phyloP scores from a whole-genome alignment of 1,140 invertebrate species.

The Atta cephalotes region DNA sequence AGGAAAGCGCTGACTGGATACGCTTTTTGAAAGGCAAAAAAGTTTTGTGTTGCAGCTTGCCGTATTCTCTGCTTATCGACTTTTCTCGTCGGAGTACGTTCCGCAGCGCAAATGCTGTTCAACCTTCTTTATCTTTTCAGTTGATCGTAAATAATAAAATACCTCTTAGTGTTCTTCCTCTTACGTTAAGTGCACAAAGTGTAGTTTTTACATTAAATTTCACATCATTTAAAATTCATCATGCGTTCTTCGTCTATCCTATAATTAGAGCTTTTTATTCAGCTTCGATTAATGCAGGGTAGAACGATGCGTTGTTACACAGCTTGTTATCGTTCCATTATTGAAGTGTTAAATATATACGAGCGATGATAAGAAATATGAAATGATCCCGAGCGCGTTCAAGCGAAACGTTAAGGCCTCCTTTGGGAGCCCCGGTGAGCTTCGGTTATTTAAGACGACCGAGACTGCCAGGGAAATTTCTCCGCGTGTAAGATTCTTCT shows the following conservation, averaged over 20 bases:
- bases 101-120: not conserved
- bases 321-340: not conserved
- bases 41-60: not conserved
- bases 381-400: not conserved
- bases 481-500: not conserved
- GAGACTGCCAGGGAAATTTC: not conserved
- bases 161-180: not conserved
- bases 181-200: slow-evolving; percentile 15
- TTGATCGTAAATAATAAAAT: slow-evolving; percentile 35
- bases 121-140: slow-evolving; percentile 7
- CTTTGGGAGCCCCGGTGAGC: not conserved
- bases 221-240: not conserved
- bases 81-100: not conserved
- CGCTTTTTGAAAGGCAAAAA: slow-evolving; percentile 45
- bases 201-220: slow-evolving; percentile 10
- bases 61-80: slow-evolving; percentile 21
- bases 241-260: not conserved
- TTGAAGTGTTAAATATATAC: slow-evolving; percentile 11
- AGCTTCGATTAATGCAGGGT: slow-evolving; percentile 2
- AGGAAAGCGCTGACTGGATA: slow-evolving; percentile 10
- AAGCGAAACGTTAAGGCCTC: not conserved
- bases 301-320: not conserved
- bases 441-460: slow-evolving; percentile 23
- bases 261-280: not conserved
- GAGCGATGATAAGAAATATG: not conserved